Evolutionary conservation across 1,140 invertebrate species (phyloP).

Genomic region (Cephus cinctus): DNA sequence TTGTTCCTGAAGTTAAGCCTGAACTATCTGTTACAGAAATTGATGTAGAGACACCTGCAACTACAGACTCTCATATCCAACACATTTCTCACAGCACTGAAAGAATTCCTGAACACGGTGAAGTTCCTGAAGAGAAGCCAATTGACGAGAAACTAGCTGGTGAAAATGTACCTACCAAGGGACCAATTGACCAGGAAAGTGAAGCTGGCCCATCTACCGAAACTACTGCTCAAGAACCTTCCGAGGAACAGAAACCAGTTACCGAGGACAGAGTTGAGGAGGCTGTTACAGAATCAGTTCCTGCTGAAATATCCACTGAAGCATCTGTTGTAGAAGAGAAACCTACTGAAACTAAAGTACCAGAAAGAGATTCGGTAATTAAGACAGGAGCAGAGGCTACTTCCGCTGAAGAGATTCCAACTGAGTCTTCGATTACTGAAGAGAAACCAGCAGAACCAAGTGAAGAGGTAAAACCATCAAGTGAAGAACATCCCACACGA

Average conservation of each 20-base stretch:
- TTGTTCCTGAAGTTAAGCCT: neutral
- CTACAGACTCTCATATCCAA: neutral
- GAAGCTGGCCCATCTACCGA: no score
- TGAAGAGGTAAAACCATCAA: neutral
- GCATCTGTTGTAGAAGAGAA: constrained; percentile 5
- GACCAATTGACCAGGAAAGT: neutral
- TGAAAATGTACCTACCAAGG: neutral
- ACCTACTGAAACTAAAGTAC: constrained; percentile 22
- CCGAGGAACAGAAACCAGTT: constrained; percentile 4
- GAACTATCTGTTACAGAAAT: constrained; percentile 1
- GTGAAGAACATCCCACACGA: no score
- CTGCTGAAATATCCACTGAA: constrained; percentile 19
- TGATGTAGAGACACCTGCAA: constrained; percentile 1
- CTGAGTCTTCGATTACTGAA: neutral
- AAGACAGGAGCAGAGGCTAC: constrained; percentile 12
- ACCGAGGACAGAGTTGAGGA: neutral
- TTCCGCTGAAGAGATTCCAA: neutral
- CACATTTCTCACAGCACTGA: neutral
- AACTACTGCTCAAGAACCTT: no score
- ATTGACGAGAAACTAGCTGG: constrained; percentile 1
- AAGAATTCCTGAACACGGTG: neutral
- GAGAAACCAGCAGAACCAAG: constrained; percentile 3
- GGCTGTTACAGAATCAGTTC: constrained; percentile 9
- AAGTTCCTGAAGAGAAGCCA: constrained; percentile 10
- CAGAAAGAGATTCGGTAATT: constrained; percentile 12